phyloP scores from a whole-genome alignment of 30 jellyfish, hydroid and myxozoan species.

The Cassiopea andromeda region DNA sequence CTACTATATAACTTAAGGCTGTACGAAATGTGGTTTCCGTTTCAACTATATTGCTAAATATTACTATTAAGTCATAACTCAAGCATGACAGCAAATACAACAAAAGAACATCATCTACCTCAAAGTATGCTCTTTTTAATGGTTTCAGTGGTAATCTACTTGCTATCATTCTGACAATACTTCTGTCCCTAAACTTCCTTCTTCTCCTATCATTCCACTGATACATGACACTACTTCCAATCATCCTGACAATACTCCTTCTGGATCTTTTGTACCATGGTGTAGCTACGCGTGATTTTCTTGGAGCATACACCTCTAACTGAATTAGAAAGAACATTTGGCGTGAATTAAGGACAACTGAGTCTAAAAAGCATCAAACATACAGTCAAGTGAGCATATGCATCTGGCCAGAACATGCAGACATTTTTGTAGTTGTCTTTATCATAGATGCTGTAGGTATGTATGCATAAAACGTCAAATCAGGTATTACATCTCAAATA shows the following conservation, averaged over 20 bases:
- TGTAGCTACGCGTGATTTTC: neutral
- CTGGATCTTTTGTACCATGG: slow-evolving; percentile 63
- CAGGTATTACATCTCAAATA: too few relatives aligned
- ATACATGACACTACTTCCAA: slow-evolving; percentile 30
- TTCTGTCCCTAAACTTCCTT: slow-evolving; percentile 60
- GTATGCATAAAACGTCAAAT: too few relatives aligned
- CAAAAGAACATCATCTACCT: slow-evolving; percentile 34
- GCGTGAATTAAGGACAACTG: too few relatives aligned
- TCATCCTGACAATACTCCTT: slow-evolving; percentile 61
- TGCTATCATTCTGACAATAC: slow-evolving; percentile 88
- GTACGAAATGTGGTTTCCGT: too few relatives aligned
- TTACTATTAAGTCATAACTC: neutral
- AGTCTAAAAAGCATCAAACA: too few relatives aligned
- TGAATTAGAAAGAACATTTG: too few relatives aligned
- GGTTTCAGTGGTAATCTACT: slow-evolving; percentile 84
- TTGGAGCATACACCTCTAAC: neutral
- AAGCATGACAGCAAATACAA: neutral
- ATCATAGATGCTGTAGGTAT: too few relatives aligned
- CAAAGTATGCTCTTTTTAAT: slow-evolving; percentile 82
- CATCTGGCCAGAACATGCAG: too few relatives aligned
- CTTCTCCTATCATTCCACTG: slow-evolving; percentile 18
- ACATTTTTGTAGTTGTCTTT: too few relatives aligned
- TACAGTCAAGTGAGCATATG: too few relatives aligned
- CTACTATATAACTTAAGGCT: too few relatives aligned
- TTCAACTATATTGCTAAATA: too few relatives aligned